phyloP scores from a whole-genome alignment of 2,797 vertebrate genomes.

The Menidia menidia region DNA sequence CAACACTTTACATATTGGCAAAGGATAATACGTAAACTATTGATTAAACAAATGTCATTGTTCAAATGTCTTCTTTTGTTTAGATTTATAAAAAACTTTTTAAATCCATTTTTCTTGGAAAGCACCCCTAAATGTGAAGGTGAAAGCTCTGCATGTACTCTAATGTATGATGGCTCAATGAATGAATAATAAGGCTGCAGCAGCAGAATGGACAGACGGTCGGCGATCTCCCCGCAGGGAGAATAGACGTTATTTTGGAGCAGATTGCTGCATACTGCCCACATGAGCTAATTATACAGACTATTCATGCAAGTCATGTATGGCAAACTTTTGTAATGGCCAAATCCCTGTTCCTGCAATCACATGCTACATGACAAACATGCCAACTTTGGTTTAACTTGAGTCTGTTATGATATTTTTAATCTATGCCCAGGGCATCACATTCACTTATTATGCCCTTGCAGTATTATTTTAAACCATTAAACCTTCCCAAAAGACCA shows the following conservation, averaged over 20 bases:
- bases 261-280: slow-evolving; percentile 77
- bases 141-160: slow-evolving; percentile 34
- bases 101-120: neutral
- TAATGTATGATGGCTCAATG: slow-evolving; percentile 51
- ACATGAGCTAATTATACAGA: slow-evolving; percentile 77
- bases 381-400: slow-evolving; percentile 53
- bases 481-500: no score
- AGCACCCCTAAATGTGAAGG: slow-evolving; percentile 27
- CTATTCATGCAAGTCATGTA: slow-evolving; percentile 76
- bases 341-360: slow-evolving; percentile 57
- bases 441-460: slow-evolving; percentile 16
- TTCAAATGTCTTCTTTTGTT: no score
- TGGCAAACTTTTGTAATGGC: slow-evolving; percentile 71
- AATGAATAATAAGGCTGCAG: slow-evolving; percentile 64
- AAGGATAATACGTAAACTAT: no score
- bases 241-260: slow-evolving; percentile 73
- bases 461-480: neutral
- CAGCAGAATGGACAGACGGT: slow-evolving; percentile 71
- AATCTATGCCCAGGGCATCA: neutral
- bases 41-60: no score
- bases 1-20: slow-evolving; percentile 29
- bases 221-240: slow-evolving; percentile 68
- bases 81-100: no score
- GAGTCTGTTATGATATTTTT: slow-evolving; percentile 37
- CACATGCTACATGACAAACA: slow-evolving; percentile 54